Evolutionary conservation across 2,888 invertebrate genomes (phyloP), one percentile per base, ranked within the genome.

Genomic region (Pristionchus arcanus): DNA sequence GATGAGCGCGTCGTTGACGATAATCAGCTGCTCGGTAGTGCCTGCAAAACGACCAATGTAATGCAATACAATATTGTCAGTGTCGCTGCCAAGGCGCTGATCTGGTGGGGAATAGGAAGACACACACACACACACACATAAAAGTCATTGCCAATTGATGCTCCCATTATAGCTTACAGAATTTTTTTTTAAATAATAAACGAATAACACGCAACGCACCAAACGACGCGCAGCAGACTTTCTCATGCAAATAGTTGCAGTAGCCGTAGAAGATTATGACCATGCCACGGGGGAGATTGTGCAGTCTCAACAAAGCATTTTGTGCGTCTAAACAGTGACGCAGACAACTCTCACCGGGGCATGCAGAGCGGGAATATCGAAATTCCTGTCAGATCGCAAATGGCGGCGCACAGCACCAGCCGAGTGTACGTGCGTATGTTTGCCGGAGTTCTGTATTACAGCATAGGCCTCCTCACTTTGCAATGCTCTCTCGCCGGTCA

Each of bases 1-100:
- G 42, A 77, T 77, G 0, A 77, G 42, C 2, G 77, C 77, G 42
- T 77, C 77, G 13, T 77, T 77, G 42, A 77, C 77, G 21, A 77
- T 77, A 2, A 77, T 77, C 28, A 77, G 25, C n/a, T 77, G 77
- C 37, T 77, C 77, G 0, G 42, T 77, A n/a, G 42, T 37, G 1
- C 37, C 77, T 77, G 68, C 25, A 77, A 42, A 15, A 15, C 7
- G 2, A 0, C 16, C 19, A 5, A 15, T 71, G 34, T 34, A 15
- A 16, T 28, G 16, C 68, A 68, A n/a, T n/a, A n/a, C n/a, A n/a
- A n/a, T n/a, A n/a, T n/a, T n/a, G n/a, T n/a, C n/a, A n/a, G n/a
- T n/a, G n/a, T n/a, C n/a, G n/a, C n/a, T n/a, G n/a, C n/a, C n/a
- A n/a, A n/a, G n/a, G n/a, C n/a, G n/a, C n/a, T n/a, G n/a, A n/a